These are phyloP conservation scores for Andrena hattorfiana DNA, from an alignment of 2,888 invertebrate species.

Conservation along the genomic window DNA sequence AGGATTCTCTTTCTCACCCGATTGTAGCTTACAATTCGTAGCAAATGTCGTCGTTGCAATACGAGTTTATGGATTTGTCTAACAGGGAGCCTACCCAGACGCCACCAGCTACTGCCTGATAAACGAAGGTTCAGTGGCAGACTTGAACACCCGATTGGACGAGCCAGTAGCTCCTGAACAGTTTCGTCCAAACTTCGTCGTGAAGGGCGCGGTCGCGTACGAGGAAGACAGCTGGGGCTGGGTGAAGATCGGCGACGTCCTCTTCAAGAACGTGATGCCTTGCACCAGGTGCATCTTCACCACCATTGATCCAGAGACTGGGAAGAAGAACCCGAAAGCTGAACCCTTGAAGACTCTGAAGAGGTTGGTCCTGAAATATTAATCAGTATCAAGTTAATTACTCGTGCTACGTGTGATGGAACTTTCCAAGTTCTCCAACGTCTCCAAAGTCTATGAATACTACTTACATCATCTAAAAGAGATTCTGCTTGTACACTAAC, in stretches of 20 bases:
- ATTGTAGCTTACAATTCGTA: too few species aligned
- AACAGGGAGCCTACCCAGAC: conserved; percentile 89
- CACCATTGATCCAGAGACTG: conserved; percentile 89
- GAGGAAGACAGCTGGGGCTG: conserved; percentile 91
- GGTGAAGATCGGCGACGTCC: conserved; percentile 88
- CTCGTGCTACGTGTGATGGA: too few species aligned
- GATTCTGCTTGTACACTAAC: too few species aligned
- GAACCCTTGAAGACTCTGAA: conserved; percentile 90
- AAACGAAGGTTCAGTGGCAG: conserved; percentile 89
- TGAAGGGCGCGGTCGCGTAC: conserved; percentile 87
- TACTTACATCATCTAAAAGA: too few species aligned
- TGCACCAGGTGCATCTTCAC: conserved; percentile 91
- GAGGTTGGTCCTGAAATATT: conserved; percentile 84
- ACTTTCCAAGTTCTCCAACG: too few species aligned
- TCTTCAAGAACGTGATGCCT: conserved; percentile 89
- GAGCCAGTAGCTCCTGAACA: conserved; percentile 86
- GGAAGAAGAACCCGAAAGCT: conserved; percentile 86
- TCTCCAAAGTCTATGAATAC: too few species aligned
- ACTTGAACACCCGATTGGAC: conserved; percentile 88
- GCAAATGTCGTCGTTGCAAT: too few species aligned
- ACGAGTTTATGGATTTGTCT: conserved; percentile 17
- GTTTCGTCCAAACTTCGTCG: conserved; percentile 90
- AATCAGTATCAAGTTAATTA: not conserved
- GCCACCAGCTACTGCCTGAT: conserved; percentile 89
- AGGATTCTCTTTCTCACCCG: not conserved